A percentile compares a stretch with the other conserved stretches of the same genome.
Conservation (phyloP, 2,113 vertebrate genomes). For the Tenebrosternarchus preto region DNA sequence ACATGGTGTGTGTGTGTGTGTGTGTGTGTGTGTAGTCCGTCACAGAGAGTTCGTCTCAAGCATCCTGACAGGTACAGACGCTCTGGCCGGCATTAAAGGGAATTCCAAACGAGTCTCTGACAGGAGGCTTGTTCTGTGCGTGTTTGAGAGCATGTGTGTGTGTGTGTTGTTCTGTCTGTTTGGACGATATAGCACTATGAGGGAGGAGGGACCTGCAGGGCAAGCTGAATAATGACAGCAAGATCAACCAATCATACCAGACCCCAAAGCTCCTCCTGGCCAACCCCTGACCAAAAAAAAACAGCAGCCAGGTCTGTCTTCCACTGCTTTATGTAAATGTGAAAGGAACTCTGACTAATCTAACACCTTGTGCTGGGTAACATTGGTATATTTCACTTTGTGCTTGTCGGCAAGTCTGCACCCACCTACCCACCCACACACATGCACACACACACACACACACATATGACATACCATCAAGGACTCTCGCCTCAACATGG, state of each 20-base stretch:
- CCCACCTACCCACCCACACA: neutral
- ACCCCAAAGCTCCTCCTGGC: constrained; percentile 22
- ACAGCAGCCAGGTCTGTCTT: neutral
- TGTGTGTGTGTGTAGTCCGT: constrained; percentile 40
- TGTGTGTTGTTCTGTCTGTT: constrained; percentile 35
- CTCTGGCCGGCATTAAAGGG: constrained; percentile 56
- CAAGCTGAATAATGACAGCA: constrained; percentile 55
- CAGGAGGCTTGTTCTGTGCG: constrained; percentile 51
- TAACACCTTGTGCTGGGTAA: constrained; percentile 23
- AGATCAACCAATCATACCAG: constrained; percentile 55
- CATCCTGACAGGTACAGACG: constrained; percentile 59
- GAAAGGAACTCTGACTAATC: constrained; percentile 24
- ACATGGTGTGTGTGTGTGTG: constrained; percentile 25
- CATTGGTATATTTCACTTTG: constrained; percentile 4
- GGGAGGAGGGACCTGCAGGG: constrained; percentile 55
- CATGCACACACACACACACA: constrained; percentile 1
- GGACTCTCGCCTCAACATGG: constrained; percentile 13
- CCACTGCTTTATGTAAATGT: constrained; percentile 35
- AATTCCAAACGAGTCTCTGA: constrained; percentile 55
- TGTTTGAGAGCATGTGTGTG: neutral
- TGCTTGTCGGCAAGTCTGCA: constrained; percentile 27
- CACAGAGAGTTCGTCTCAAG: constrained; percentile 50
- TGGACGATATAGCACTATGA: constrained; percentile 34
- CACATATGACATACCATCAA: constrained; percentile 26
- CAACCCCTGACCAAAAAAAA: neutral